These are phyloP conservation scores for Platycnemis pennipes DNA, from an alignment of 2,888 invertebrate species.

Conservation along the genomic window DNA sequence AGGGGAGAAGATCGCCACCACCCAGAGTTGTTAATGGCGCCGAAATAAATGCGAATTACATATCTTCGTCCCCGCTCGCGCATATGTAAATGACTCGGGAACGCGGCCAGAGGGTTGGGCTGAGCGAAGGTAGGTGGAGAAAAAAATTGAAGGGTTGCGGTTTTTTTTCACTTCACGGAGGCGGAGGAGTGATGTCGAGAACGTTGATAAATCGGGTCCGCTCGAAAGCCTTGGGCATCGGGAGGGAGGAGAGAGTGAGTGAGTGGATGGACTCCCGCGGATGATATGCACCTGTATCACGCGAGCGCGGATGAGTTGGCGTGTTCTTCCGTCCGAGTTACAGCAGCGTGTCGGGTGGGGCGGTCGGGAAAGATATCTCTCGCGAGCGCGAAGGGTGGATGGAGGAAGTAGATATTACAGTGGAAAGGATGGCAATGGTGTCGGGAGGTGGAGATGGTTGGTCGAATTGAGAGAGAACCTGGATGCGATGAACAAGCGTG, in stretches of 20 bases:
- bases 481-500: no score
- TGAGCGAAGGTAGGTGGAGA: not conserved
- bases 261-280: not conserved
- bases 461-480: no score
- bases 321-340: not conserved
- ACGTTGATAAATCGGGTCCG: not conserved
- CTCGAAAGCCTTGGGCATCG: no score
- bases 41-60: slow-evolving; percentile 5
- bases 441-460: no score
- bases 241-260: not conserved
- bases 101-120: not conserved
- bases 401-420: not conserved
- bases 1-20: not conserved
- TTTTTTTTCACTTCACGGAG: no score
- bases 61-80: not conserved
- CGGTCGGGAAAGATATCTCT: not conserved
- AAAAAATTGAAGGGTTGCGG: not conserved
- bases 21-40: not conserved
- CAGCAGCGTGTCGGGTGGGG: not conserved
- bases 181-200: not conserved
- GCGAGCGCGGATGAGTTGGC: not conserved
- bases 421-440: not conserved
- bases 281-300: slow-evolving; percentile 55
- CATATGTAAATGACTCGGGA: not conserved
- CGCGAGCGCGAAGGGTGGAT: not conserved